Conservation (phyloP, 2,113 vertebrate species). For the Stegostoma tigrinum region DNA sequence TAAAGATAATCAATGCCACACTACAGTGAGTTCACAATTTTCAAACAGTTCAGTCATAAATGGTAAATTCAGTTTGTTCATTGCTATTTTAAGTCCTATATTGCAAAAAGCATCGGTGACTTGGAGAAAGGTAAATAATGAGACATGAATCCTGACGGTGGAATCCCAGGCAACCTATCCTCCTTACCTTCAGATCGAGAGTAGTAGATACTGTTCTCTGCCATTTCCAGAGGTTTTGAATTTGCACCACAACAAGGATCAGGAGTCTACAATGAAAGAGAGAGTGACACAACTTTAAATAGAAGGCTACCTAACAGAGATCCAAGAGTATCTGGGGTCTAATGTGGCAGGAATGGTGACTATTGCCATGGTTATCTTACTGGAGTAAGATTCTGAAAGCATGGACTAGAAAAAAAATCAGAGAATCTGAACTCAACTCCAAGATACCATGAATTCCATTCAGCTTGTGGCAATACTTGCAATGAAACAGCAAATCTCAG, state of each 20-base stretch:
- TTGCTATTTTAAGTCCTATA: not conserved
- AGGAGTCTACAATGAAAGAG: constrained; percentile 29
- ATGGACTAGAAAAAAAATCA: not conserved
- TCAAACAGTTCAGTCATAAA: not conserved
- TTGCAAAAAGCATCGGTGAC: not conserved
- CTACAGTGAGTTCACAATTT: not conserved
- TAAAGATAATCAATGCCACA: not conserved
- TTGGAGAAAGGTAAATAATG: not conserved
- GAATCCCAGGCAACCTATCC: not conserved
- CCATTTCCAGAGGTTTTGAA: constrained; percentile 68
- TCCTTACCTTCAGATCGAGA: constrained; percentile 80
- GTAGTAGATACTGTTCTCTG: constrained; percentile 88
- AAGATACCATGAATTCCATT: not conserved
- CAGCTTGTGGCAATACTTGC: not conserved
- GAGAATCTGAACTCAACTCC: not conserved
- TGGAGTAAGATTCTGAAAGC: not conserved
- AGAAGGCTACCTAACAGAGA: not conserved
- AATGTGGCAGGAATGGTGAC: not conserved
- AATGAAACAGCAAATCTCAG: not conserved
- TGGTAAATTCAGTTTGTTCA: not conserved
- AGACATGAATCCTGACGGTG: not conserved
- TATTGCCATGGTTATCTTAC: not conserved
- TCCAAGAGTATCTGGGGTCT: not conserved
- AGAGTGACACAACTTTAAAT: constrained; percentile 2
- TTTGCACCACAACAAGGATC: not conserved